Evolutionary conservation across 2,888 invertebrate genomes (phyloP), one percentile per base, ranked within the genome.

Genomic region (Litoditis marina): DNA sequence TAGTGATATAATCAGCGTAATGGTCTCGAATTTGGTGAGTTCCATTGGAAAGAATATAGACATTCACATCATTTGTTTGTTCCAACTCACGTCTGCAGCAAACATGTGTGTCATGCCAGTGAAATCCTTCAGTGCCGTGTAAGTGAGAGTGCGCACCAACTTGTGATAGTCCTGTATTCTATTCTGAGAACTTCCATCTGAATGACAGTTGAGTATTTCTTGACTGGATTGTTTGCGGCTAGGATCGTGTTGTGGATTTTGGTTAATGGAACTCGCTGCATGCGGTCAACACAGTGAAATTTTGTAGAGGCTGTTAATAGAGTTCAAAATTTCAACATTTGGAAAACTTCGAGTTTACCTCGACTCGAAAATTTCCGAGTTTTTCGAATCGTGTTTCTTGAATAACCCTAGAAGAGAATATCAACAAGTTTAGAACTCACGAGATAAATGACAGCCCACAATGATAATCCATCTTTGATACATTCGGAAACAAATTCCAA

Each of bases 401-500:
- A 8, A 44, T 3, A 44, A 3, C 19, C 25, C 19, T 44, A 25
- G 44, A 44, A 5, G 44, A 44, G 44, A 5, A 44, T 8, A 22
- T 39, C n/a, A 52, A 7, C 36, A 6, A 25, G 27, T 6, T 11
- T 28, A 8, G 1, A 34, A 71, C 73, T 71, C 52, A 82, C 94
- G 93, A 0, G 93, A 92, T 71, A 98, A 87, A 86, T 98, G 96
- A 25, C 92, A 92, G 47, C 93, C 94, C 4, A 96, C 90, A 82
- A 98, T 94, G 5, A 96, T 87, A 84, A 94, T 91, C 13, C 92
- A 91, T 0, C 94, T 92, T 16, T 96, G 96, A 82, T 98, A 96
- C 3, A 96, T 85, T 73, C 91, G 90, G 80, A 98, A 92, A 3
- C 90, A 90, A 78, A 94, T 89, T 0, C 92, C 94, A 0, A 95